These are phyloP conservation scores for Cygnus buccinator DNA, from an alignment of 2,113 vertebrate genomes.

Conservation along the genomic window DNA sequence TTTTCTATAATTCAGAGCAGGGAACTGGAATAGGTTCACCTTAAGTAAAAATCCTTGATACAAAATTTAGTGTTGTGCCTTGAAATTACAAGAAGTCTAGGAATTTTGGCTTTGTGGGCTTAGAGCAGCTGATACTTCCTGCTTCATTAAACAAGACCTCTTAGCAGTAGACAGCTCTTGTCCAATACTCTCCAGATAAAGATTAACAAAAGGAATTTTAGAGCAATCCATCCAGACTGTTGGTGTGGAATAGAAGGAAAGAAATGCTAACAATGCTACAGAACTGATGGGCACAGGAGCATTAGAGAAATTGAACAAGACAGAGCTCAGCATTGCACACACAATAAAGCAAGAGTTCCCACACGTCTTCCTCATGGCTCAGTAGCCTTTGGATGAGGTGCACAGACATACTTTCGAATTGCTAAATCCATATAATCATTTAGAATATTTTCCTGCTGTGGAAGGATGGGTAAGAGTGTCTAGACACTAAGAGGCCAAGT, in stretches of 20 bases:
- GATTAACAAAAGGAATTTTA: neutral
- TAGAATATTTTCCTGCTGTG: slow-evolving; percentile 1
- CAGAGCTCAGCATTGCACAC: neutral
- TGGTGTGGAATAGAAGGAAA: neutral
- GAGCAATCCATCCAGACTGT: neutral
- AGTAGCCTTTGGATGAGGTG: neutral
- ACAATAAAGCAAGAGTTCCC: neutral
- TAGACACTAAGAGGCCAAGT: neutral
- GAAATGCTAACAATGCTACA: neutral
- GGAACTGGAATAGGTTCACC: neutral
- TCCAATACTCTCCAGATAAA: neutral
- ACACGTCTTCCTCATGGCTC: accelerated
- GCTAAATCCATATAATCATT: neutral
- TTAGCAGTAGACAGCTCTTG: neutral
- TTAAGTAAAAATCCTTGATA: neutral
- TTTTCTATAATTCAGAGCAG: neutral
- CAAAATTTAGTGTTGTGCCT: neutral
- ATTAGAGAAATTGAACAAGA: neutral
- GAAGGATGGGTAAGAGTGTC: slow-evolving; percentile 15
- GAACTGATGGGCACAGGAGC: neutral
- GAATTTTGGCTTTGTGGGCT: neutral
- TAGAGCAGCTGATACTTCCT: neutral
- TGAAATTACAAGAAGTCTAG: neutral
- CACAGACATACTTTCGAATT: neutral
- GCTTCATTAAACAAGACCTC: neutral